Evolutionary conservation across 1,140 invertebrate genomes (phyloP).

Genomic region (Harlomillsia oculata): DNA sequence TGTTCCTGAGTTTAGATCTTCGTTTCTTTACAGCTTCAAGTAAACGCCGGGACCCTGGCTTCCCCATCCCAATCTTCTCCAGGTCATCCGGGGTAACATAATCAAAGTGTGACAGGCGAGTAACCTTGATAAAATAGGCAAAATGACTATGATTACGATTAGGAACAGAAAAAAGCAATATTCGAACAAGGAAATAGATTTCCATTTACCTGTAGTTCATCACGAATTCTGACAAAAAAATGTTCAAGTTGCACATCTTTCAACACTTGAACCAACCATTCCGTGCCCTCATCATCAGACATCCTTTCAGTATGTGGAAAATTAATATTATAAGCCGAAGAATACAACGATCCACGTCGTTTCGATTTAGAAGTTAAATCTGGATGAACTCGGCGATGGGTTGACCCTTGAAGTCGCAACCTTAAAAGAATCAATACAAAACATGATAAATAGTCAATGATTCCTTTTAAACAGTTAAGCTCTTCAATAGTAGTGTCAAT

Average conservation of each 20-base stretch:
- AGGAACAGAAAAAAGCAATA: not conserved
- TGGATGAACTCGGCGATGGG: no score
- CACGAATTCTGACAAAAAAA: conserved; percentile 77
- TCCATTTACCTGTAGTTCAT: conserved; percentile 69
- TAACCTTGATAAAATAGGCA: conserved; percentile 49
- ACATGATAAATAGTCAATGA: no score
- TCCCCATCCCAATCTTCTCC: conserved; percentile 78
- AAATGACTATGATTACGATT: not conserved
- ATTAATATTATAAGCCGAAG: no score
- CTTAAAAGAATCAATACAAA: no score
- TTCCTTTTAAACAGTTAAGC: no score
- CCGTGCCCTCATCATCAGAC: conserved; percentile 31
- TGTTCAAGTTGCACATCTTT: conserved; percentile 84
- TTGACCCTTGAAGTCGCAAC: no score
- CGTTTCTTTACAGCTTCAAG: conserved; percentile 86
- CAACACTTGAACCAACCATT: conserved; percentile 46
- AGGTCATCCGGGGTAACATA: conserved; percentile 89
- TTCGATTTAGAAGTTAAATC: no score
- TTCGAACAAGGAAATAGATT: not conserved
- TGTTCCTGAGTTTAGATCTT: conserved; percentile 66
- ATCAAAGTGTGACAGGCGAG: conserved; percentile 84
- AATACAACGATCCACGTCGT: no score
- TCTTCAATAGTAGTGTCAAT: no score
- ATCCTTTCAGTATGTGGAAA: no score
- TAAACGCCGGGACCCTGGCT: conserved; percentile 77